Evolutionary conservation across 2,797 vertebrate species (phyloP), one percentile per base, ranked within the genome.

Genomic region (Manis crassicaudata): DNA sequence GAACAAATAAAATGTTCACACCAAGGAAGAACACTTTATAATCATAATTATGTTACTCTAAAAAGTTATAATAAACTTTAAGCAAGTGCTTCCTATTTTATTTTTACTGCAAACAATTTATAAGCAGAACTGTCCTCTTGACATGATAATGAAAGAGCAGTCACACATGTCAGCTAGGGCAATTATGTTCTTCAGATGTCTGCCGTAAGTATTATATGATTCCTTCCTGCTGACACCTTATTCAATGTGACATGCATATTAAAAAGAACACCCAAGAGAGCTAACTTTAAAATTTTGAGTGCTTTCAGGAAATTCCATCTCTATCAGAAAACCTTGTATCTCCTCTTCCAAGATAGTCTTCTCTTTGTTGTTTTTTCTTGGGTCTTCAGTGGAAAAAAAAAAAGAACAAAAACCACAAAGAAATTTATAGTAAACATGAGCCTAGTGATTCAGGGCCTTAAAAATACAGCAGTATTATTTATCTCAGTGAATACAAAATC

Each of bases 121-220:
- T 97, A 98, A 98, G 98, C 98, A 98, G 97, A 98, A 98, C 97
- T 98, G 98, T 98, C 98, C 98, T 98, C 98, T 98, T 99, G 98
- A 99, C 98, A 98, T 67, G 97, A 96, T 99, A 99, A 99, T 98
- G 98, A 98, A 98, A 98, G 98, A 98, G 98, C 98, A 98, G 98
- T 98, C 98, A 98, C 98, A 98, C 97, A 98, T 98, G 98, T 98
- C 98, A 98, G 97, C 97, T 97, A 97, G 98, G 97, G 98, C 98
- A 99, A 98, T 99, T 98, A 98, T 98, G 97, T 95, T 98, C 98
- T 98, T 98, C 97, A 98, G 97, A 98, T 98, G 98, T 97, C 98
- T 97, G 97, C 98, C 50, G 32, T 95, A 97, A 98, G 98, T 98
- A 98, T 98, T 98, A 95, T 97, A 97, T 97, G 97, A 98, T 97